These are phyloP conservation scores for Benitochromis conjunctus DNA, from an alignment of 2,113 vertebrate genomes.

Conservation along the genomic window DNA sequence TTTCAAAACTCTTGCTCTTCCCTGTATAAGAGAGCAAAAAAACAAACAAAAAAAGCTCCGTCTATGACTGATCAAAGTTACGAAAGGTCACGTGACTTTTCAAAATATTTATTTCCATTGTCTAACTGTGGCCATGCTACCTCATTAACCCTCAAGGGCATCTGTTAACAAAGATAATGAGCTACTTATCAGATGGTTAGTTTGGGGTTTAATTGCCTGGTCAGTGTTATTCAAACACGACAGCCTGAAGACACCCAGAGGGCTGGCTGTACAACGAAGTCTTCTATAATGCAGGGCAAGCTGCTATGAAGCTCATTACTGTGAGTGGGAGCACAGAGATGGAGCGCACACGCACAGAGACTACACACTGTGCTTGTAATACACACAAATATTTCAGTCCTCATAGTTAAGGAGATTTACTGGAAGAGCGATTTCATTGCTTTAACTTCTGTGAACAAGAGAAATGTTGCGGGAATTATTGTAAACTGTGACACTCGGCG, in stretches of 20 bases:
- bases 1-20: background rate
- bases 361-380: background rate
- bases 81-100: background rate
- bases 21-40: background rate
- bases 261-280: conserved; percentile 26
- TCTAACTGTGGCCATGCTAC: background rate
- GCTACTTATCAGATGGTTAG: conserved; percentile 51
- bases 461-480: conserved; percentile 13
- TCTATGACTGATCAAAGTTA: background rate
- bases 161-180: conserved; percentile 57
- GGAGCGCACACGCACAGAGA: background rate
- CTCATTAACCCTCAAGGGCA: background rate
- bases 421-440: conserved; percentile 23
- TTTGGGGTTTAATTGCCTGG: conserved; percentile 50
- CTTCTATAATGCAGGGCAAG: conserved; percentile 53
- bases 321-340: conserved; percentile 22
- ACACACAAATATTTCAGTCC: conserved; percentile 5
- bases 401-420: conserved; percentile 50
- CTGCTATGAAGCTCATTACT: conserved; percentile 54
- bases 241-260: conserved; percentile 46
- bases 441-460: background rate
- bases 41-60: background rate
- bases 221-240: conserved; percentile 59
- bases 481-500: conserved; percentile 16
- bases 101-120: background rate